Conservation (phyloP, 1,140 invertebrate genomes). For the Panonychus citri region DNA sequence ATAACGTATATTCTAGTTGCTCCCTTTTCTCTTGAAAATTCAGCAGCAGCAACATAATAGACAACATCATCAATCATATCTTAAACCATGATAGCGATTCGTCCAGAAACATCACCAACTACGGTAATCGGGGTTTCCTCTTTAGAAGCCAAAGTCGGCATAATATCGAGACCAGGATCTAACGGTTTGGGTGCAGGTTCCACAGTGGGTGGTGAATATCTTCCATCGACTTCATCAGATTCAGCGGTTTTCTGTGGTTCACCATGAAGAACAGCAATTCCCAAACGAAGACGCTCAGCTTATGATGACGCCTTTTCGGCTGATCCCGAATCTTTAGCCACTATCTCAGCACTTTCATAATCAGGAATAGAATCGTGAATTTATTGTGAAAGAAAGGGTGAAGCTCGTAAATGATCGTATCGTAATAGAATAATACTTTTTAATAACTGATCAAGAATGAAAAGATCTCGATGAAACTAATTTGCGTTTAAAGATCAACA, state of each 20-base stretch:
- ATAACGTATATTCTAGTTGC: conserved; percentile 98
- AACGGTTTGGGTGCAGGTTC: conserved; percentile 18
- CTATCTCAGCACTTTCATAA: conserved; percentile 94
- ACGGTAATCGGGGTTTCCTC: conserved; percentile 97
- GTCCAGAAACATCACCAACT: conserved; percentile 85
- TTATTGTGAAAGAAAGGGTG: conserved; percentile 89
- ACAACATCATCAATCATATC: conserved; percentile 86
- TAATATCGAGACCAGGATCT: conserved; percentile 51
- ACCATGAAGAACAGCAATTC: conserved; percentile 94
- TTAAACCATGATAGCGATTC: conserved; percentile 90
- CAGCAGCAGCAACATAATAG: conserved; percentile 83
- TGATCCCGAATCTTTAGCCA: conserved; percentile 85
- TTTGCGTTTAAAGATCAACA: too few relatives aligned
- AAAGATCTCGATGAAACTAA: too few relatives aligned
- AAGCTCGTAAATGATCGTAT: conserved; percentile 93
- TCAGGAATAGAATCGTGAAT: conserved; percentile 97
- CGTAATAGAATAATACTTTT: too few relatives aligned
- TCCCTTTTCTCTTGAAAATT: conserved; percentile 82
- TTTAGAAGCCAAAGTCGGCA: conserved; percentile 63
- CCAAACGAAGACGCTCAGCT: conserved; percentile 75
- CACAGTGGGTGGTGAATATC: conserved; percentile 29
- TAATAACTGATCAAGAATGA: too few relatives aligned
- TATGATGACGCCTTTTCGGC: conserved; percentile 96
- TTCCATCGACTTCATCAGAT: conserved; percentile 37
- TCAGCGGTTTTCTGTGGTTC: conserved; percentile 76